Evolutionary conservation across 1,140 invertebrate species (phyloP).

Genomic region (Drosophila seguyi): DNA sequence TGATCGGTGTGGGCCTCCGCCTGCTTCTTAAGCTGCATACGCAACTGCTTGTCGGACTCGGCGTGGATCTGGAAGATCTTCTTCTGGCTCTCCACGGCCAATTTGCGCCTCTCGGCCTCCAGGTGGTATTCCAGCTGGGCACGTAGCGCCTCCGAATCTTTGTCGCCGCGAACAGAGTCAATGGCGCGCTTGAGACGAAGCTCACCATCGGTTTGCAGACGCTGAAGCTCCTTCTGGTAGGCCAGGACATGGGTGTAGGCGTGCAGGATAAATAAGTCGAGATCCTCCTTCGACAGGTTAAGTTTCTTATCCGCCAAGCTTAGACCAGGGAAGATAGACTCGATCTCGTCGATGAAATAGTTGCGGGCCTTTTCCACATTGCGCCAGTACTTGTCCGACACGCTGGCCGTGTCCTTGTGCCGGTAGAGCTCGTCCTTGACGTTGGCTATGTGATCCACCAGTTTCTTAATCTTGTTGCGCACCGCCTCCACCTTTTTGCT

Average conservation of each 20-base stretch:
- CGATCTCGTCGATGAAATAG: slow-evolving; percentile 90
- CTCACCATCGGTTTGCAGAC: slow-evolving; percentile 88
- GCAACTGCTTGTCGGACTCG: slow-evolving; percentile 90
- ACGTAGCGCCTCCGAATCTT: slow-evolving; percentile 84
- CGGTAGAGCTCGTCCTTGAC: slow-evolving; percentile 87
- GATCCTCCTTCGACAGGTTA: slow-evolving; percentile 88
- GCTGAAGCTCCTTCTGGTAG: slow-evolving; percentile 90
- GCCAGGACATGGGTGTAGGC: slow-evolving; percentile 88
- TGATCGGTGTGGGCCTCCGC: slow-evolving; percentile 94
- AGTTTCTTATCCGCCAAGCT: slow-evolving; percentile 89
- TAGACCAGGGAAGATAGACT: slow-evolving; percentile 90
- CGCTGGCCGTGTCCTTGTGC: slow-evolving; percentile 86
- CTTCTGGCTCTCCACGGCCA: slow-evolving; percentile 87
- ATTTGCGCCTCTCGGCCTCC: slow-evolving; percentile 86
- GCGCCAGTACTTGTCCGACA: slow-evolving; percentile 90
- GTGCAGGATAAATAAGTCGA: slow-evolving; percentile 90
- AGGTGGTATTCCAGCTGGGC: slow-evolving; percentile 86
- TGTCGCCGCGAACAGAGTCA: slow-evolving; percentile 86
- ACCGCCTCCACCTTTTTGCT: slow-evolving; percentile 85
- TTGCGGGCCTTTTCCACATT: slow-evolving; percentile 89
- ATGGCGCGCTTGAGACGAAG: slow-evolving; percentile 88
- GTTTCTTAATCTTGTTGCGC: slow-evolving; percentile 87
- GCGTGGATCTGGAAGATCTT: slow-evolving; percentile 87
- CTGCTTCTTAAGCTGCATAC: slow-evolving; percentile 92
- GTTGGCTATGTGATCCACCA: slow-evolving; percentile 87